phyloP scores from a whole-genome alignment of 2,113 vertebrate genomes.

The Chitala chitala region DNA sequence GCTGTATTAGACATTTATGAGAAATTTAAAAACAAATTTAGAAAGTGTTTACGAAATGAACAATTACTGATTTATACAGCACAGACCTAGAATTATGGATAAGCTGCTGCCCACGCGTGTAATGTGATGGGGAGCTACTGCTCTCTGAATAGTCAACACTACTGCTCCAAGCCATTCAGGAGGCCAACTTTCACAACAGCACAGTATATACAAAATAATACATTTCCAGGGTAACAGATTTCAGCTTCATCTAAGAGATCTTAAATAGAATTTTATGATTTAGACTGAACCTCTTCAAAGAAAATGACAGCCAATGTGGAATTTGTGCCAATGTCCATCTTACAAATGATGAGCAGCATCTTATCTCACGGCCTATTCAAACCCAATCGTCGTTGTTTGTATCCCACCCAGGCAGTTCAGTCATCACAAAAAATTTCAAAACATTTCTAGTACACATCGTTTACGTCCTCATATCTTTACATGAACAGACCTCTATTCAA shows the following conservation, averaged over 20 bases:
- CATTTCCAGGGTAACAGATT: background rate
- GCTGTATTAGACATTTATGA: no score
- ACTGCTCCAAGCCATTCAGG: constrained; percentile 20
- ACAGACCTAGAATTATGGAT: background rate
- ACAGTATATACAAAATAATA: background rate
- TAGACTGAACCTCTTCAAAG: background rate
- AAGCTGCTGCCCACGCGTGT: background rate
- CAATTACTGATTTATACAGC: no score
- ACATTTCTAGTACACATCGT: constrained; percentile 17
- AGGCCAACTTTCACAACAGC: no score
- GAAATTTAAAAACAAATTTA: no score
- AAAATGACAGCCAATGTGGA: background rate
- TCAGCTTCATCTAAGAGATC: background rate
- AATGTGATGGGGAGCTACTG: no score
- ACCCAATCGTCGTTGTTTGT: no score
- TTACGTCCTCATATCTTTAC: constrained; percentile 28
- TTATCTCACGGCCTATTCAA: background rate
- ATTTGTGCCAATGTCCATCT: background rate
- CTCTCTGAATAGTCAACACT: no score
- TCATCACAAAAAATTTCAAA: constrained; percentile 35
- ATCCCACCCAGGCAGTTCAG: constrained; percentile 30
- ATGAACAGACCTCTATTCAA: constrained; percentile 41
- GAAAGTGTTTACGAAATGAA: no score
- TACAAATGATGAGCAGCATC: background rate
- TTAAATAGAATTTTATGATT: background rate